These are phyloP conservation scores for Micromys minutus DNA, from an alignment of 2,113 vertebrate genomes.

Conservation along the genomic window DNA sequence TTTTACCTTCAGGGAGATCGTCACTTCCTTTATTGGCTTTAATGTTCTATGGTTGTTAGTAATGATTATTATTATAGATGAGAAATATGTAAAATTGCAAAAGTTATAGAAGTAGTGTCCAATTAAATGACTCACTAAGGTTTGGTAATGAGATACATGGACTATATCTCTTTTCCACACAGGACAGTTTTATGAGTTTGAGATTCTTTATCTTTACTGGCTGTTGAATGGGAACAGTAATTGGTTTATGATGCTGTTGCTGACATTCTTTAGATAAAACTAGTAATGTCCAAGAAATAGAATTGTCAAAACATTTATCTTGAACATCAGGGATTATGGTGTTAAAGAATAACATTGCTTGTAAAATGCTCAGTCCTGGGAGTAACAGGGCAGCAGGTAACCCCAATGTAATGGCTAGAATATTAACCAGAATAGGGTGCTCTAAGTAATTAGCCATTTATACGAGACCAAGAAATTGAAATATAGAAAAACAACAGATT, in stretches of 20 bases:
- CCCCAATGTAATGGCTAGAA: conserved; percentile 1
- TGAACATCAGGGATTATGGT: conserved; percentile 31
- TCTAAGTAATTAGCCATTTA: conserved; percentile 52
- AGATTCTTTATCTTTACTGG: background rate
- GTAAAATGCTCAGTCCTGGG: background rate
- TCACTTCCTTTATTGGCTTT: conserved; percentile 38
- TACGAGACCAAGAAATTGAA: conserved; percentile 10
- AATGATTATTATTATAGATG: conserved; percentile 18
- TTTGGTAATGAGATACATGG: background rate
- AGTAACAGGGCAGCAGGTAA: background rate
- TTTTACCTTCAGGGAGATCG: background rate
- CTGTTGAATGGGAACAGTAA: background rate
- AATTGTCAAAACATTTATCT: background rate
- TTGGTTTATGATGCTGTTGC: background rate
- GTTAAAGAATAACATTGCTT: conserved; percentile 25
- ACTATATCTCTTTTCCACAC: background rate
- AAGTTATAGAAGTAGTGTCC: background rate
- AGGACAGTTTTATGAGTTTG: background rate
- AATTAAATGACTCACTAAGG: background rate
- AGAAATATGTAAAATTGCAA: background rate
- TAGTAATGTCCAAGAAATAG: background rate
- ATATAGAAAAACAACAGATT: conserved; percentile 42
- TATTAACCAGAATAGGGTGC: background rate
- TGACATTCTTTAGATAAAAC: background rate
- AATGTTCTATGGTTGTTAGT: background rate